Evolutionary conservation across 1,140 invertebrate species (phyloP), one percentile per base, ranked within the genome.

Genomic region (Eumeta japonica): DNA sequence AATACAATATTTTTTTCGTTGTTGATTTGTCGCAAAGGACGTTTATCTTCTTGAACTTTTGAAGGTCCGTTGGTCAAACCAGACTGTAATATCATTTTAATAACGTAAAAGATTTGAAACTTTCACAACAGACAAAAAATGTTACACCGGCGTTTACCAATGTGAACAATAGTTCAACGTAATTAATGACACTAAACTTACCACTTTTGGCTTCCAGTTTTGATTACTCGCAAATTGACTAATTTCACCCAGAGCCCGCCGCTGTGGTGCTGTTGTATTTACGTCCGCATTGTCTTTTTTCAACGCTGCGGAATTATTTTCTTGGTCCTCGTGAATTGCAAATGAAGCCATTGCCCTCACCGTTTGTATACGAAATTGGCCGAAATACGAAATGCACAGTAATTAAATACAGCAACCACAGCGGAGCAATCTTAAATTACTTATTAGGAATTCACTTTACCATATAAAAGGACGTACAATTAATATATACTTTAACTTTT

Each of bases 301-400:
- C 16, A 62, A 39, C 30, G 50, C 62, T 36, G 67, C 50, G 29
- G 65, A 46, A 35, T 62, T 43, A 49, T 85, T 85, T 73, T 86
- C 83, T 65, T 84, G 81, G 64, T 85, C 83, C 47, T 83, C 80
- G 59, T 81, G 79, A 48, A 85, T 79, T 60, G 78, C 73, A 55
- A 85, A 79, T 29, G 79, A 75, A 60, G 82, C 81, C 82, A 85
- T 85, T 63, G 58, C 49, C 37, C 42, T 45, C 45, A 52, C 49
- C 61, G 53, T 48, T 61, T 67, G 53, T 55, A 55, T 62, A 62
- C 60, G n/a, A n/a, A 24, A 7, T 24, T 24, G n/a, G n/a, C n/a
- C n/a, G n/a, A n/a, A n/a, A n/a, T n/a, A n/a, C n/a, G n/a, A n/a
- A n/a, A 24, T 24, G 5, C n/a, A 24, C 5, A 24, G 20, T 24